Evolutionary conservation across 2,888 invertebrate species (phyloP).

Genomic region (Blastobasis lacticolella): DNA sequence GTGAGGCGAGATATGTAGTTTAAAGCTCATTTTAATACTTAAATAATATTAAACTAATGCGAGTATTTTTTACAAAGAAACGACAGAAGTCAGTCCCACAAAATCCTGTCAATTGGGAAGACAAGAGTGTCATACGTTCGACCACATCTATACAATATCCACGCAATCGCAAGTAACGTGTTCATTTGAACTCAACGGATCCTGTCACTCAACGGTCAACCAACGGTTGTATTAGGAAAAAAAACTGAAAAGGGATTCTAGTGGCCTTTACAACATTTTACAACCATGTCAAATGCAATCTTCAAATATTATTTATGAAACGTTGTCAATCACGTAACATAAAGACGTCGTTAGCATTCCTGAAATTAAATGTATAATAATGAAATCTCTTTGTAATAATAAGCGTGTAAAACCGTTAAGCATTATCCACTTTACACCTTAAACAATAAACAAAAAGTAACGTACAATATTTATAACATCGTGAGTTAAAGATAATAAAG

Average conservation of each 20-base stretch:
- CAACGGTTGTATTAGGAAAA: slow-evolving; percentile 44
- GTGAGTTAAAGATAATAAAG: slow-evolving; percentile 24
- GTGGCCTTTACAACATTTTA: slow-evolving; percentile 39
- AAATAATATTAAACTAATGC: no score
- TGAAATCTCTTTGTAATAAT: no score
- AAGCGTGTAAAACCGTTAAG: slow-evolving; percentile 13
- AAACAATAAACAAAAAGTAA: slow-evolving; percentile 15
- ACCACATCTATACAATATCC: slow-evolving; percentile 33
- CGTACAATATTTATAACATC: slow-evolving; percentile 19
- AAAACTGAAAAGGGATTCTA: slow-evolving; percentile 33
- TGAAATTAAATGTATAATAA: no score
- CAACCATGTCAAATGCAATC: slow-evolving; percentile 44
- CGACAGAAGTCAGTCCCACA: no score
- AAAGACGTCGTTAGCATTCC: no score
- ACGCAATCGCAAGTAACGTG: slow-evolving; percentile 40
- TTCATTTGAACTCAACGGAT: slow-evolving; percentile 33
- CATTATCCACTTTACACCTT: slow-evolving; percentile 10
- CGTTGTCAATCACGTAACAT: slow-evolving; percentile 13
- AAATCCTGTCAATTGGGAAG: neutral
- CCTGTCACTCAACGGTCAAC: slow-evolving; percentile 66
- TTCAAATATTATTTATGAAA: slow-evolving; percentile 13
- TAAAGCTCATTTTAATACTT: no score
- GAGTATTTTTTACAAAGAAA: no score
- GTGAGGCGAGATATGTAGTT: no score
- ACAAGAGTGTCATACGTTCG: slow-evolving; percentile 10